Evolutionary conservation across 2,888 invertebrate genomes (phyloP).

Genomic region (Caenorhabditis auriculariae): DNA sequence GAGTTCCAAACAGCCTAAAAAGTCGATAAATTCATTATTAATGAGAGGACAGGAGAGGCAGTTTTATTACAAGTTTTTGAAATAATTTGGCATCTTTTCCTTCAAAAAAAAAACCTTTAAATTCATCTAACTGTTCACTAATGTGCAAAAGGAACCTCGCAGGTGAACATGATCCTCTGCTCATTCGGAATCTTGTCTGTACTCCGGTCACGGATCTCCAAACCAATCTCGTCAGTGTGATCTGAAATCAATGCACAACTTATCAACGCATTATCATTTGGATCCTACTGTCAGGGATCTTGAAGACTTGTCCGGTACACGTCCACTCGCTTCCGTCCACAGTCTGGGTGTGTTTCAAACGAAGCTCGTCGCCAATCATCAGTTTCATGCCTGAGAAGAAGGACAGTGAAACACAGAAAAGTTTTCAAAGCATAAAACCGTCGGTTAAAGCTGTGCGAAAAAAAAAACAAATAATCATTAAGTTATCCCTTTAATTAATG

Average conservation of each 20-base stretch:
- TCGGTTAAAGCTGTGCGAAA: not conserved
- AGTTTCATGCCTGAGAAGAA: conserved; percentile 82
- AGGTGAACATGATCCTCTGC: conserved; percentile 90
- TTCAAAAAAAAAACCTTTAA: no score
- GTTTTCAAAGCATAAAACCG: not conserved
- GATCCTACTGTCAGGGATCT: conserved; percentile 69
- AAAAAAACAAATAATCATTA: no score
- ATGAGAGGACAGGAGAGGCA: no score
- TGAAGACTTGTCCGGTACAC: conserved; percentile 95
- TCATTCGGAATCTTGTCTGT: conserved; percentile 80
- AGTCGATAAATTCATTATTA: no score
- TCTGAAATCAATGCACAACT: conserved; percentile 66
- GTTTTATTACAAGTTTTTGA: no score
- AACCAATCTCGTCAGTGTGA: conserved; percentile 95
- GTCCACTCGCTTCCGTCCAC: conserved; percentile 74
- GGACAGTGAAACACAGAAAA: not conserved
- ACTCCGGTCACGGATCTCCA: conserved; percentile 89
- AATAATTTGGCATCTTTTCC: no score
- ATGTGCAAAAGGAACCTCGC: conserved; percentile 73
- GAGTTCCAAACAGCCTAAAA: conserved; percentile 55
- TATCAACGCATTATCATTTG: not conserved
- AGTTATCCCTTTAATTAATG: not conserved
- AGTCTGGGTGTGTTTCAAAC: conserved; percentile 74
- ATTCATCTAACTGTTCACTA: not conserved
- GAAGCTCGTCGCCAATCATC: conserved; percentile 97